Percentiles rank a stretch among this genome's conserved stretches.
Conservation (phyloP, 2,113 vertebrate species). For the Astur gentilis region DNA sequence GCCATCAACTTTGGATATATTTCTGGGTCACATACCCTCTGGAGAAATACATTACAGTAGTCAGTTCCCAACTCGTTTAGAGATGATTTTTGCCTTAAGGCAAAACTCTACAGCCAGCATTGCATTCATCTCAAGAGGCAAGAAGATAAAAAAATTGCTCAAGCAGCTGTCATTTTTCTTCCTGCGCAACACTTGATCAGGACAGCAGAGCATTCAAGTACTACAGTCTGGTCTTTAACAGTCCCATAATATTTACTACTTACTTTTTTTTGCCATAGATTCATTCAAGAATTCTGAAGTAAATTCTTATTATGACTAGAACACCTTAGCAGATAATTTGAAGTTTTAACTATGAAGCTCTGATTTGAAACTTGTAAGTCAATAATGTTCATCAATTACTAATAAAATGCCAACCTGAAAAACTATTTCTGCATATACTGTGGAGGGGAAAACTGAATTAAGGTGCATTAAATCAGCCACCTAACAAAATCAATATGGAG, state of each 20-base stretch:
- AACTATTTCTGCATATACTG: background rate
- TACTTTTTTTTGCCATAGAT: background rate
- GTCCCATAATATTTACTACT: background rate
- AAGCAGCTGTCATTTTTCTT: constrained; percentile 14
- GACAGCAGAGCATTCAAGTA: background rate
- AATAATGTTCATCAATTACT: background rate
- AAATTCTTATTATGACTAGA: background rate
- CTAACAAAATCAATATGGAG: background rate
- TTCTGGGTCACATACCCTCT: constrained; percentile 35
- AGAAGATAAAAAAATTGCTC: background rate
- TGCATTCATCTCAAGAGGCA: background rate
- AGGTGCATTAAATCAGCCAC: background rate
- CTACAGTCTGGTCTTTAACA: background rate
- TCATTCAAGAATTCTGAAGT: background rate
- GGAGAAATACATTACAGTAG: constrained; percentile 16
- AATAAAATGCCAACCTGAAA: background rate
- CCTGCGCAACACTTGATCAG: background rate
- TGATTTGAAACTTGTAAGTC: background rate
- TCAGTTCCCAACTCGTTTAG: background rate
- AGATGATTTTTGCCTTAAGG: constrained; percentile 28
- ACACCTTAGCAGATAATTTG: background rate
- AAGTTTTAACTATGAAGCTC: background rate
- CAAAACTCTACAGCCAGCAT: background rate
- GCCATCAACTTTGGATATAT: background rate
- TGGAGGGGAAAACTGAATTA: background rate